Percentiles rank a stretch among this genome's conserved stretches.
These are phyloP conservation scores for Tiliacea aurago DNA, from an alignment of 2,888 invertebrate species.

Conservation along the genomic window DNA sequence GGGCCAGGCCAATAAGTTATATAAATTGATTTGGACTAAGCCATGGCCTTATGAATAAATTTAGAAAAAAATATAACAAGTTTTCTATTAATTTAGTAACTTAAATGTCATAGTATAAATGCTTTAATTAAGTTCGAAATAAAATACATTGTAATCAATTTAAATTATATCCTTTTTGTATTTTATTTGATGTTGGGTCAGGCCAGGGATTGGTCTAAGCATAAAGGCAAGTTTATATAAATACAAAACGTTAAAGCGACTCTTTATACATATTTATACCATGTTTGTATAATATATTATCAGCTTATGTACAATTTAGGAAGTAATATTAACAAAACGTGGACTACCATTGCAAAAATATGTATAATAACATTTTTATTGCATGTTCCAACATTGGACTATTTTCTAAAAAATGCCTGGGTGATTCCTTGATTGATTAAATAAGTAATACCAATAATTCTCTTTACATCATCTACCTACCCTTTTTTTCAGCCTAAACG, in stretches of 20 bases:
- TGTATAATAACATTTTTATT: neutral
- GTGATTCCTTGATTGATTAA: neutral
- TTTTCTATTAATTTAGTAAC: neutral
- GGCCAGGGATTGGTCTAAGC: conserved; percentile 6
- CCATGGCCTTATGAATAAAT: conserved; percentile 2
- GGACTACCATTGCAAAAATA: conserved; percentile 19
- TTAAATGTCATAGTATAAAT: too few species aligned
- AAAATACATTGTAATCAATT: neutral
- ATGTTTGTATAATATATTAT: conserved; percentile 39
- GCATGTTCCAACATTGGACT: conserved; percentile 12
- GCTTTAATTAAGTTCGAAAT: conserved; percentile 13
- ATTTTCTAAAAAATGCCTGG: too few species aligned
- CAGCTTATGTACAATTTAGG: conserved; percentile 51
- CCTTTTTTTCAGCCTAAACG: too few species aligned
- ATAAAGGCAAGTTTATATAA: conserved; percentile 19
- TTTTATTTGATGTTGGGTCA: conserved; percentile 8
- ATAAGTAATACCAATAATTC: neutral
- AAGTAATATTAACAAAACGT: conserved; percentile 28
- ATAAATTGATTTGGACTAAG: conserved; percentile 21
- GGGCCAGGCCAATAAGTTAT: conserved; percentile 19
- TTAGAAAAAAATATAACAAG: neutral
- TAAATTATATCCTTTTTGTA: neutral
- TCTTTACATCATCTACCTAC: neutral
- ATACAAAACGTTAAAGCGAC: conserved; percentile 18
- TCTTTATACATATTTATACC: conserved; percentile 47